Evolutionary conservation across 2,888 invertebrate genomes (phyloP).

Genomic region (Morinoia aosen): DNA sequence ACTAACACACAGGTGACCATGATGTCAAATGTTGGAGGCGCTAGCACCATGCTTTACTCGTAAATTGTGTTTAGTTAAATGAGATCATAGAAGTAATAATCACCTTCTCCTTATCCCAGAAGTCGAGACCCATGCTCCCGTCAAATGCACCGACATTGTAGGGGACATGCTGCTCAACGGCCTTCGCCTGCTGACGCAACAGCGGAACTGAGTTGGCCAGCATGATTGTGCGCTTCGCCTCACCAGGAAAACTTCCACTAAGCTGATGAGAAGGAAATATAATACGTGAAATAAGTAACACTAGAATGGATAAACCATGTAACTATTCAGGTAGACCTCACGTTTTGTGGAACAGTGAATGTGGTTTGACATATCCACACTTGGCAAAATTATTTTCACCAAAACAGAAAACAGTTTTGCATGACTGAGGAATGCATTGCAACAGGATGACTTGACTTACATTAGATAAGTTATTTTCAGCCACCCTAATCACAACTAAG

Average conservation of each 20-base stretch:
- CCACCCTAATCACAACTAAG: too few species aligned
- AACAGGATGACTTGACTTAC: too few species aligned
- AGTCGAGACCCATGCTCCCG: slow-evolving; percentile 83
- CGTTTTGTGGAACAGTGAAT: background rate
- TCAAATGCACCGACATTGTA: slow-evolving; percentile 77
- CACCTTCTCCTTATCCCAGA: slow-evolving; percentile 76
- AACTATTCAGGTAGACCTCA: background rate
- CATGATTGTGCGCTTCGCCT: slow-evolving; percentile 83
- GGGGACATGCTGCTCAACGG: slow-evolving; percentile 76
- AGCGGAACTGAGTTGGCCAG: slow-evolving; percentile 86
- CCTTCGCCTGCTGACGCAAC: slow-evolving; percentile 83
- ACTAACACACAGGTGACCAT: background rate
- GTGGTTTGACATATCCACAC: background rate
- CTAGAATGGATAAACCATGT: background rate
- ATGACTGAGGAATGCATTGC: too few species aligned
- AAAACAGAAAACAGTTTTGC: too few species aligned
- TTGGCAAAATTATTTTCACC: background rate
- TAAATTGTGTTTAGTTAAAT: slow-evolving; percentile 61
- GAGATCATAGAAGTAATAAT: too few species aligned
- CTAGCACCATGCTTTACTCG: background rate
- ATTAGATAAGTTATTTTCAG: too few species aligned
- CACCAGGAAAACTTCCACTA: slow-evolving; percentile 74
- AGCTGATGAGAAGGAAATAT: slow-evolving; percentile 45
- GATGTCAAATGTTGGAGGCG: background rate
- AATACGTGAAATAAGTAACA: background rate